Conservation (phyloP, 1,140 invertebrate genomes). For the Eurosta solidaginis region DNA sequence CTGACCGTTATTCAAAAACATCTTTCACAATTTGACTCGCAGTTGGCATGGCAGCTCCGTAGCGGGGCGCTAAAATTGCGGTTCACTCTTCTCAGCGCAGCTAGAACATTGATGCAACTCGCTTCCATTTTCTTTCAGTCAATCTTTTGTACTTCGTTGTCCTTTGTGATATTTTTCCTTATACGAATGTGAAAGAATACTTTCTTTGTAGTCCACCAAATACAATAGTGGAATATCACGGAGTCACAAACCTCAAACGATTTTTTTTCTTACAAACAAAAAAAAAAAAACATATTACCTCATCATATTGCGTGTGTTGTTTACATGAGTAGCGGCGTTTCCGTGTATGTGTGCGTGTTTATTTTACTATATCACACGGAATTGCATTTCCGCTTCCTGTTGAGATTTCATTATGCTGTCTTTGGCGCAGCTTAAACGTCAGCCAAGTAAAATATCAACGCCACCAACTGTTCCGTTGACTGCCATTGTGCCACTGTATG, state of each 20-base stretch:
- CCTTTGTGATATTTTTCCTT: neutral
- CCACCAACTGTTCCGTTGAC: neutral
- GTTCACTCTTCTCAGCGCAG: neutral
- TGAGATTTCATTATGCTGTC: slow-evolving; percentile 8
- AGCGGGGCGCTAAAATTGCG: neutral
- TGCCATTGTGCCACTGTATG: neutral
- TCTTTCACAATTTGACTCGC: neutral
- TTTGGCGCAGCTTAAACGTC: no score
- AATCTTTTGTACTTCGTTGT: neutral
- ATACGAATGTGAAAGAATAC: neutral
- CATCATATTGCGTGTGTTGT: no score
- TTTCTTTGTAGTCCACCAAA: neutral
- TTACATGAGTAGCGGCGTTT: neutral
- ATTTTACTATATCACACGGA: neutral
- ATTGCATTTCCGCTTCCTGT: slow-evolving; percentile 10
- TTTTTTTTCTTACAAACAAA: no score
- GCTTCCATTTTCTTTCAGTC: no score
- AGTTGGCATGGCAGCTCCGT: neutral
- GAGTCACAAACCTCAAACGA: neutral
- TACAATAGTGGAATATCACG: slow-evolving; percentile 12
- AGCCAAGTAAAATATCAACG: neutral
- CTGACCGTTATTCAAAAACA: neutral
- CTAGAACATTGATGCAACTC: neutral
- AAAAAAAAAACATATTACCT: no score
- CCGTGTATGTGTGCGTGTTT: neutral